A percentile compares a stretch with the other conserved stretches of the same genome.
Evolutionary conservation across 2,797 vertebrate species (phyloP).

Genomic region (Catostomus latipinnis): DNA sequence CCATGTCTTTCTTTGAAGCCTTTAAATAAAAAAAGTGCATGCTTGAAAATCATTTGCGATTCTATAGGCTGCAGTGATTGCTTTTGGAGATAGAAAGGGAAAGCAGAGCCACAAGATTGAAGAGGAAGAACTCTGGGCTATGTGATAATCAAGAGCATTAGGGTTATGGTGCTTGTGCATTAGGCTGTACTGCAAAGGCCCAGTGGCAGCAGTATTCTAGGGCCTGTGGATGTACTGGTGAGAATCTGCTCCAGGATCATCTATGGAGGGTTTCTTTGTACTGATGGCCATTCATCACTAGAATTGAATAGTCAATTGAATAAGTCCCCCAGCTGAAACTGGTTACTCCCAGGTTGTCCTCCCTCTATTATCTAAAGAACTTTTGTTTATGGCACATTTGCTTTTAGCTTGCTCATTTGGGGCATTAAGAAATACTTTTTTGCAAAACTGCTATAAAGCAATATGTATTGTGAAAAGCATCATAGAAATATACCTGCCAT

Average conservation of each 20-base stretch:
- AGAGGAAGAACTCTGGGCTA: background rate
- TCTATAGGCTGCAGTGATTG: constrained; percentile 30
- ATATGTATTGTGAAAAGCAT: too few species aligned
- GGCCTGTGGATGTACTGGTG: background rate
- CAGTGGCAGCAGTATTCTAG: background rate
- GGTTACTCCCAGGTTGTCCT: too few species aligned
- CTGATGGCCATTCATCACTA: background rate
- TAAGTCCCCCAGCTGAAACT: too few species aligned
- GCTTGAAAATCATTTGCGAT: constrained; percentile 40
- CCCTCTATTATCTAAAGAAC: too few species aligned
- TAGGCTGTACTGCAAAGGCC: constrained; percentile 1
- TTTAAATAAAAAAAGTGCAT: constrained; percentile 29
- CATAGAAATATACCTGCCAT: too few species aligned
- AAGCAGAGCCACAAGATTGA: constrained; percentile 24
- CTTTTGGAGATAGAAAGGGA: constrained; percentile 1
- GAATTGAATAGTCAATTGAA: background rate
- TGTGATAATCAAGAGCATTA: constrained; percentile 19
- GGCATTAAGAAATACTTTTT: too few species aligned
- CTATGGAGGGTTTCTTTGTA: background rate
- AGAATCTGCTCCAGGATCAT: background rate
- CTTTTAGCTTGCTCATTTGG: too few species aligned
- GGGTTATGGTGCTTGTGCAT: constrained; percentile 10
- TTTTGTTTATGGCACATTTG: too few species aligned
- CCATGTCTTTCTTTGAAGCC: constrained; percentile 6
- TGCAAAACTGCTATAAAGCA: too few species aligned